These are phyloP conservation scores for Aspidiotus destructor DNA, from an alignment of 2,888 invertebrate genomes.

Conservation along the genomic window DNA sequence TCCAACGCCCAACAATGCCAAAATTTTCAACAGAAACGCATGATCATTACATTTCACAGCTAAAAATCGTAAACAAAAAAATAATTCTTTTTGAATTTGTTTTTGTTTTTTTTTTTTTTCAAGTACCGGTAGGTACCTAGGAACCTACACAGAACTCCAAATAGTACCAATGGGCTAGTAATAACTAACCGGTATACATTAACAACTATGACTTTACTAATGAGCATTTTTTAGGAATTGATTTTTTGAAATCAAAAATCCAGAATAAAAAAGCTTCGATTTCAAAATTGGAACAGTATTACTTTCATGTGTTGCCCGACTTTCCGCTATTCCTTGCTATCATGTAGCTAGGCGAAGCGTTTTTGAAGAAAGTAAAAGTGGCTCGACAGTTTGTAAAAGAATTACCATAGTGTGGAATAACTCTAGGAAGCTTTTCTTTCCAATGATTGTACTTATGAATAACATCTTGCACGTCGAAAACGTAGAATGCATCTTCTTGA, in stretches of 20 bases:
- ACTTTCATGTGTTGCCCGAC: too few relatives aligned
- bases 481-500: constrained; percentile 85
- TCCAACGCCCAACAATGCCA: constrained; percentile 78
- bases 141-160: background rate
- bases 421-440: constrained; percentile 73
- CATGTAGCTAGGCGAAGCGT: too few relatives aligned
- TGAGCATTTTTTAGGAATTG: too few relatives aligned
- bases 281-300: too few relatives aligned
- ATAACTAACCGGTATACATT: too few relatives aligned
- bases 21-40: constrained; percentile 64
- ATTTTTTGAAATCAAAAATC: too few relatives aligned
- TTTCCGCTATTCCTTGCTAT: too few relatives aligned
- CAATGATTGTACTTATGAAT: constrained; percentile 72
- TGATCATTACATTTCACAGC: constrained; percentile 98
- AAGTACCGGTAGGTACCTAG: too few relatives aligned
- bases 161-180: background rate
- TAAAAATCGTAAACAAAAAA: constrained; percentile 40
- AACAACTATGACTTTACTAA: too few relatives aligned
- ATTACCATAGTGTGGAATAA: constrained; percentile 84
- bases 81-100: background rate
- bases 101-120: background rate
- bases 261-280: too few relatives aligned
- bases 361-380: too few relatives aligned
- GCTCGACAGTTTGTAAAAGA: background rate
- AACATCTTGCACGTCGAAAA: constrained; percentile 79